Evolutionary conservation across 2,888 invertebrate genomes (phyloP), one percentile per base, ranked within the genome.

Genomic region (Calliphora vomitoria): DNA sequence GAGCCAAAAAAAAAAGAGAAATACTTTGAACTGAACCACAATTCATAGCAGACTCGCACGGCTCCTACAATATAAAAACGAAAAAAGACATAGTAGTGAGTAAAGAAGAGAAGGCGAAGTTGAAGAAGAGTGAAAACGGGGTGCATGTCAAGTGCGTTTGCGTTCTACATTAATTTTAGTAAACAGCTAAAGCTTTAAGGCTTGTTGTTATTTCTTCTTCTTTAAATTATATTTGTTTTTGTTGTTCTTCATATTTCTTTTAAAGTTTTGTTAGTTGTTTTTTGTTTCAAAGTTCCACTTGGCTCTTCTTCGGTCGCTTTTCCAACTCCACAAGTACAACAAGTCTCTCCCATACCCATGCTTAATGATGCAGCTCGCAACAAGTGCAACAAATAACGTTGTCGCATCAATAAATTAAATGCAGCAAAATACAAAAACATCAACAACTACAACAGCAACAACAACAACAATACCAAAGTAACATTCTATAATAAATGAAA

Each of bases 381-480:
- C 87, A 87, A 87, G 87, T 87, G 87, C 82, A 82, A 82, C 82
- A 85, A 64, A 82, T 75, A 82, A 85, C 87, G 74, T 79, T 87
- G 85, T 87, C 85, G 85, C 87, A 82, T 82, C 75, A 71, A 82
- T 85, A 87, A 87, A 87, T 85, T 85, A 85, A 87, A 87, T 85
- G 74, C 69, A 55, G 18, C n/a, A 47, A 81, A 71, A 38, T 35
- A 64, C 31, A n/a, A 71, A 62, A 64, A 62, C 6, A 62, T 13
- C 41, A 68, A 44, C n/a, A 8, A 71, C 62, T 64, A 38, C 44
- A 78, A 20, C 6, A 62, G 18, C 41, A 68, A 44, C n/a, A 8
- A 71, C 62, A 71, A 38, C 44, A 78, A 20, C 38, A 60, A 79
- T 55, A 53, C 8, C 53, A 64, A 72, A 81, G 38, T 53, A 50